A percentile compares a stretch with the other conserved stretches of the same genome.
phyloP scores from a whole-genome alignment of 2,113 vertebrate genomes.

The Gopherus evgoodei region DNA sequence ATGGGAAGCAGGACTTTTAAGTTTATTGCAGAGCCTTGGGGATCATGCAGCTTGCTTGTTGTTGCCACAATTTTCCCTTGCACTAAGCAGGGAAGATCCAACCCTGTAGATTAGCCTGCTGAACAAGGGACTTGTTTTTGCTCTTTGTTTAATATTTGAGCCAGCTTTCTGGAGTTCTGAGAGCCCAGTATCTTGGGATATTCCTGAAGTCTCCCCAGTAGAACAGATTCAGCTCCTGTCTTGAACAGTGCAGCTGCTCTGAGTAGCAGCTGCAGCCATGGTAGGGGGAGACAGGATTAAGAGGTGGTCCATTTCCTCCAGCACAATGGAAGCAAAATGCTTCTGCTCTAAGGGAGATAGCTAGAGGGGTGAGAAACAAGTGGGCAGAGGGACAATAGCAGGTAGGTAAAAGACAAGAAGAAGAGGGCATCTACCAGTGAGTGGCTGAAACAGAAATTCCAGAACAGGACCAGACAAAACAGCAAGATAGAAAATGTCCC shows the following conservation, averaged over 20 bases:
- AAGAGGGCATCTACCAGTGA: neutral
- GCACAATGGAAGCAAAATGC: neutral
- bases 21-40: neutral
- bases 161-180: neutral
- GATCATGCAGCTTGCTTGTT: neutral
- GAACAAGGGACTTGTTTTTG: neutral
- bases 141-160: neutral
- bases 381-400: neutral
- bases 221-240: accelerated
- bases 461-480: neutral
- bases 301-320: neutral
- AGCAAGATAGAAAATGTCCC: neutral
- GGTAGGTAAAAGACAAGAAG: neutral
- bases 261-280: neutral
- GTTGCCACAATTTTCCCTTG: neutral
- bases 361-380: neutral
- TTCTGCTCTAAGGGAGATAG: accelerated
- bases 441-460: neutral
- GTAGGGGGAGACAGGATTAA: neutral
- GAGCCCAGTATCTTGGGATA: neutral
- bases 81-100: neutral
- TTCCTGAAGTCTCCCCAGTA: accelerated
- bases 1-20: neutral
- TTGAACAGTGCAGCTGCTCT: accelerated
- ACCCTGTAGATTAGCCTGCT: accelerated